Conservation (phyloP, 2,888 invertebrate species). For the Apotomis turbidana region DNA sequence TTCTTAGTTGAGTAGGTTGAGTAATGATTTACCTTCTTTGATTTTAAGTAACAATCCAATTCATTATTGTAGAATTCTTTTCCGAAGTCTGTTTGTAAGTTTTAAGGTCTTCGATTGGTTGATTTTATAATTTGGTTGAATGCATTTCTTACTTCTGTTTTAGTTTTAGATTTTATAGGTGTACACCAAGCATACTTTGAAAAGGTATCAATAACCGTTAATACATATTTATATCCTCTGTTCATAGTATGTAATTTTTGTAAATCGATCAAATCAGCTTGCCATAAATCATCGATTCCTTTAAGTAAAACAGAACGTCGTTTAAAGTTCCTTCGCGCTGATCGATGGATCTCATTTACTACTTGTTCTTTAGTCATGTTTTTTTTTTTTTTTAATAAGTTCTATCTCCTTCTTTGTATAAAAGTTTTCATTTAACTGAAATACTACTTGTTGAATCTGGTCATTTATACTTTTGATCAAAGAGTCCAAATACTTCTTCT, state of each 20-base stretch:
- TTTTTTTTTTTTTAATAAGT: not conserved
- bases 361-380: not conserved
- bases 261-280: slow-evolving; percentile 5
- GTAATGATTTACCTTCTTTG: slow-evolving; percentile 37
- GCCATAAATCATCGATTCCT: slow-evolving; percentile 4
- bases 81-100: slow-evolving; percentile 1
- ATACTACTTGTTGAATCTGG: not conserved
- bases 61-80: slow-evolving; percentile 6
- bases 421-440: not conserved
- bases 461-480: not conserved
- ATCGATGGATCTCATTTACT: not conserved
- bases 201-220: slow-evolving; percentile 5
- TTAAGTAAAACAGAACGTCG: not conserved
- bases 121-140: slow-evolving; percentile 8
- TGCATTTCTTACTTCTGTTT: not conserved
- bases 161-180: not conserved
- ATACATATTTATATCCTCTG: not conserved
- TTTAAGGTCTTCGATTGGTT: not conserved
- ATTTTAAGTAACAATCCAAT: not conserved
- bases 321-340: not conserved
- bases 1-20: slow-evolving; percentile 41
- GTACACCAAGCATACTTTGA: slow-evolving; percentile 7
- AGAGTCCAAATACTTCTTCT: not conserved
- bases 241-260: not conserved
- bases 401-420: not conserved